Base-by-base conservation (phyloP, 1,140 invertebrate genomes). In the Eciton burchellii region DNA sequence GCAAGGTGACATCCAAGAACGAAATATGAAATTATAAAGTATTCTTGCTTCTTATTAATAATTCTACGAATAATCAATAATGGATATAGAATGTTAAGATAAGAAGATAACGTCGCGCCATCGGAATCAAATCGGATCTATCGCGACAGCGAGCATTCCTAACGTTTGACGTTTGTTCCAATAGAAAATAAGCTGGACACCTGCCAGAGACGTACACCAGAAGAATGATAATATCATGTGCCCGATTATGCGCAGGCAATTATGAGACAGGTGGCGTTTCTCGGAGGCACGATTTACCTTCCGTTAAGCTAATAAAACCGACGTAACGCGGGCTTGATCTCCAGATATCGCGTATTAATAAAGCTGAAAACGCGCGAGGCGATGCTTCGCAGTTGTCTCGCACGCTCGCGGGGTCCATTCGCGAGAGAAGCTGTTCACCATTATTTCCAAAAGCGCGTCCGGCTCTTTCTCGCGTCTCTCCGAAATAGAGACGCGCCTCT, bases 131-230 rank as follows among this genome's bases (percentile, higher is more conserved):
- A 65, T n/a, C 24, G 29, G 71, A 73, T 77, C 81, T 70, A 59
- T 70, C 68, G 65, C 21, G 60, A 19, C 43, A 14, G 49, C 65
- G 47, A 19, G 59, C 74, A 87, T 88, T 88, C 82, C 82, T 88
- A 60, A 79, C 45, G 85, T 72, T 87, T 76, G 65, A 82, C 71
- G 72, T 66, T 73, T 54, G 41, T 41, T 85, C 70, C 49, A 83
- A 88, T 85, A 87, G 76, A 86, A 87, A 87, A n/a, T n/a, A n/a
- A 88, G 87, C 84, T 87, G 86, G 82, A 84, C 82, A 84, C 66
- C 59, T 85, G 86, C 86, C 86, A 86, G 86, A 26, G 62, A 49
- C 84, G 68, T 2, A 6, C 6, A 35, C 2, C 35, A 35, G 81
- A 29, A 56, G 84, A 88, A 88, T 88, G 52, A 84, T 70, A 88